A percentile compares a stretch with the other conserved stretches of the same genome.
phyloP scores from a whole-genome alignment of 2,113 vertebrate species.

The Tenebrosternarchus preto region DNA sequence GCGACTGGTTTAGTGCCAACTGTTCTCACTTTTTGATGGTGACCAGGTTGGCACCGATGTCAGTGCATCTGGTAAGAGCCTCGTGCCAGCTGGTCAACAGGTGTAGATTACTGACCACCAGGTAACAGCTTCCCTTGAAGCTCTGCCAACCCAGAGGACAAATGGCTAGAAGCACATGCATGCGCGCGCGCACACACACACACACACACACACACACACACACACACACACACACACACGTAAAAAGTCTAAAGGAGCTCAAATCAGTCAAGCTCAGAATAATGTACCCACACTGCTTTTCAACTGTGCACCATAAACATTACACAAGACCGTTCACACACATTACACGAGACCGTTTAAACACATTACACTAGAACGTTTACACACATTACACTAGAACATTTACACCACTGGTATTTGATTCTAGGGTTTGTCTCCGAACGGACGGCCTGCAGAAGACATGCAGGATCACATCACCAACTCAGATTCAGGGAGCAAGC shows the following conservation, averaged over 20 bases:
- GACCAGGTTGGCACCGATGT: slow-evolving; percentile 64
- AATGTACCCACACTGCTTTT: too few relatives aligned
- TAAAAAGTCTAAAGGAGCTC: too few relatives aligned
- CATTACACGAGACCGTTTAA: background rate
- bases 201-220: background rate
- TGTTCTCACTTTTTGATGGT: slow-evolving; percentile 69
- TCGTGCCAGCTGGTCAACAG: slow-evolving; percentile 76
- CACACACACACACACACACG: background rate
- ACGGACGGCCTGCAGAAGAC: too few relatives aligned
- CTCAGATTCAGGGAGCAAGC: too few relatives aligned
- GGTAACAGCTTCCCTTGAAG: slow-evolving; percentile 74
- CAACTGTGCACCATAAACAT: background rate
- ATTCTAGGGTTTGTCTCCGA: too few relatives aligned
- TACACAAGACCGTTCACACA: background rate
- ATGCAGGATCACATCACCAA: too few relatives aligned
- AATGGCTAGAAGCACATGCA: slow-evolving; percentile 69
- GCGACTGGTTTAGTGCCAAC: background rate
- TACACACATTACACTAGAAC: background rate
- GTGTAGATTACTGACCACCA: slow-evolving; percentile 71
- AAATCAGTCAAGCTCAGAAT: too few relatives aligned
- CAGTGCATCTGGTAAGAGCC: slow-evolving; percentile 64
- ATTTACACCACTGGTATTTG: too few relatives aligned
- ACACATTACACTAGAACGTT: background rate
- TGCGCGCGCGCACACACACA: background rate
- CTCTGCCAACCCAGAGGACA: slow-evolving; percentile 74